Evolutionary conservation across 2,797 vertebrate species (phyloP), one percentile per base, ranked within the genome.

Genomic region (Odontamblyopus lacepedii): DNA sequence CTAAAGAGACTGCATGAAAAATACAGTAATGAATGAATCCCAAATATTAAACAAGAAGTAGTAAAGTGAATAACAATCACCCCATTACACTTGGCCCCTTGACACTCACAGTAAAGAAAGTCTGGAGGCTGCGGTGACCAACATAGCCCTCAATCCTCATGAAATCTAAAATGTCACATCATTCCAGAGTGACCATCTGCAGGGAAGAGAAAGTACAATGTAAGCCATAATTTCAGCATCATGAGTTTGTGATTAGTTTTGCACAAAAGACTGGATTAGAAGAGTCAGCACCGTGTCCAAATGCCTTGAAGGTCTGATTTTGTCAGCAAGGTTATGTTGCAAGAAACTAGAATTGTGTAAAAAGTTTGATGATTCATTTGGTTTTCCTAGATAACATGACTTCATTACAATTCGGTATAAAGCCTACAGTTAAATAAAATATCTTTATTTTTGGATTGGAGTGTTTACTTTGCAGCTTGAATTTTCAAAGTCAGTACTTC

Each of bases 11-110:
- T 19, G 6, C 65, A 67, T 64, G 19, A 75, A 73, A 78, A 72
- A 82, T 65, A 70, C 51, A 77, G 55, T 59, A 74, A 79, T 76
- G 62, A 73, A 62, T 69, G 44, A 71, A 71, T 77, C 67, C 57
- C 71, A 76, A 77, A 75, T 71, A 76, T 72, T 72, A 74, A 72
- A 68, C 70, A 73, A 35, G 53, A 73, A 67, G 64, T 64, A 50
- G 9, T 38, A 59, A 26, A 59, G 70, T 73, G 69, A 84, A 82
- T 78, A 73, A 51, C 61, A 69, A 77, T 73, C 6, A 1, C 60
- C 50, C 75, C 60, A 75, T 79, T 80, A 57, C 60, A 71, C 62
- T 41, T 77, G 78, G 79, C 78, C 79, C 79, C 79, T 82, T 0
- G 9, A 35, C 60, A 41, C 59, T 63, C 2, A 9, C 48, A 50